Base-by-base conservation (phyloP, 2,797 vertebrate species). In the Microtus agrestis region DNA sequence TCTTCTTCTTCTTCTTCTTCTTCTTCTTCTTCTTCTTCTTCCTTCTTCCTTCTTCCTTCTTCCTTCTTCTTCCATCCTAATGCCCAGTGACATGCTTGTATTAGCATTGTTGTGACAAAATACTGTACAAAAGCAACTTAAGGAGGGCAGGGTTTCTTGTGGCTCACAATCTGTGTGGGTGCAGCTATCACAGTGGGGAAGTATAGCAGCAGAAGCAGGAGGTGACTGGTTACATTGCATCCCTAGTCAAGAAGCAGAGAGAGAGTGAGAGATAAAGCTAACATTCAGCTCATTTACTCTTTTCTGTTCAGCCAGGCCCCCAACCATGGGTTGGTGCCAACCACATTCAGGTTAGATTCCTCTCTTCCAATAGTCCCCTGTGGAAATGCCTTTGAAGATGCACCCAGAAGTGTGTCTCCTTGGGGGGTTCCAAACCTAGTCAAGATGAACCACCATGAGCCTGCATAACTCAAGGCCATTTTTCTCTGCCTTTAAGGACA, bases 401-500 rank as follows among this genome's bases (percentile, higher is more conserved):
- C 43, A 51, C 34, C 63, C 34, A 37, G n/a, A 29, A 25, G n/a
- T 71, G 14, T 40, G 29, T 85, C 73, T 74, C 21, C 63, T 46
- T 48, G 59, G 27, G 27, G 8, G 6, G 21, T 85, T 67, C 61
- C 65, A 37, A 71, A 86, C 51, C 25, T 43, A 21, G 27, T 43
- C 69, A 46, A 74, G 19, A 34, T n/a, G 25, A 87, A 63, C 71
- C 87, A 63, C 25, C 29, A 61, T 12, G 34, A 27, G 29, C 11
- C 40, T 19, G 0, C 37, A 17, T 19, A 23, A 43, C 37, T 10
- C 25, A 65, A 40, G 29, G 25, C 56, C 21, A 3, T 69, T 84
- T 67, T 76, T 65, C 59, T 95, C 78, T 69, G 73, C 48, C 84
- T 87, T 87, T 37, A 29, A 93, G 87, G 54, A 69, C 0, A 78